A percentile compares a stretch with the other conserved stretches of the same genome.
Evolutionary conservation across 1,140 invertebrate species (phyloP).

Genomic region (Cardiocondyla obscurior): DNA sequence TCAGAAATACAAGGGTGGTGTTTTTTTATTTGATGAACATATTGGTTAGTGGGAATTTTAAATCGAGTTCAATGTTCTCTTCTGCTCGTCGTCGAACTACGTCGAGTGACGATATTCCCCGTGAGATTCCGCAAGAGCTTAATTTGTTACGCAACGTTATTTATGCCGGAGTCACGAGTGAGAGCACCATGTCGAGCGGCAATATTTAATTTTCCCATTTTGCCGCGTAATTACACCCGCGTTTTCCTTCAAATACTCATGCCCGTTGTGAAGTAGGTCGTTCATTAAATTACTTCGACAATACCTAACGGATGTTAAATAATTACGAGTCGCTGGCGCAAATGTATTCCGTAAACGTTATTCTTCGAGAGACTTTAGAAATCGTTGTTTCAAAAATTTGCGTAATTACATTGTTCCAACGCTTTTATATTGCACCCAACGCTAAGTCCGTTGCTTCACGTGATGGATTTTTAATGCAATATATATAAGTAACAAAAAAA

Average conservation of each 20-base stretch:
- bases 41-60: background rate
- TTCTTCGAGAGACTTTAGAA: slow-evolving; percentile 22
- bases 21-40: background rate
- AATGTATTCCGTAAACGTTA: slow-evolving; percentile 4
- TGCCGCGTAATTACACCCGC: slow-evolving; percentile 35
- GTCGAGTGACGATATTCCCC: background rate
- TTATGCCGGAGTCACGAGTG: slow-evolving; percentile 29
- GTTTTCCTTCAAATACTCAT: slow-evolving; percentile 38
- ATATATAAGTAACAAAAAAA: background rate
- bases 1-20: background rate
- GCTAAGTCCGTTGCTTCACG: background rate
- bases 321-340: background rate
- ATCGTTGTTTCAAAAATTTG: background rate
- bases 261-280: slow-evolving; percentile 7
- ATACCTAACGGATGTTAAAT: slow-evolving; percentile 33
- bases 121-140: slow-evolving; percentile 15
- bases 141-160: slow-evolving; percentile 38
- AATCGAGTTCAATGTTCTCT: background rate
- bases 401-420: background rate
- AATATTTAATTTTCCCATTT: slow-evolving; percentile 54
- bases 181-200: slow-evolving; percentile 27
- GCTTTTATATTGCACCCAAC: background rate
- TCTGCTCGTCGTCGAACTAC: background rate
- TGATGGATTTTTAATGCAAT: background rate
- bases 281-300: slow-evolving; percentile 53